Evolutionary conservation across 2,888 invertebrate genomes (phyloP).

Genomic region (Scotopteryx bipunctaria): DNA sequence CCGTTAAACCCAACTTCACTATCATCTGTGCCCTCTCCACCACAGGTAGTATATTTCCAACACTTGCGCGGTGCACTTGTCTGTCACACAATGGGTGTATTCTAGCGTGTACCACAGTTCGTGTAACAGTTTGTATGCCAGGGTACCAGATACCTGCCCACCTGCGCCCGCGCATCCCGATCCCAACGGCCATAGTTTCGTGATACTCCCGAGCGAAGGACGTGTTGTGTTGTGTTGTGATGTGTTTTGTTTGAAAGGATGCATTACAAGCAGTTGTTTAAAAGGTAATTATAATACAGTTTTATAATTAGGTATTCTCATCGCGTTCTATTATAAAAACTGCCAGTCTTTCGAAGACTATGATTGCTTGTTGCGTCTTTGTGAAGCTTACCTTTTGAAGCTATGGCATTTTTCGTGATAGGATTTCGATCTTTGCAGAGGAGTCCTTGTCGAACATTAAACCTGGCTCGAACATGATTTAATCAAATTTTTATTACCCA

Average conservation of each 20-base stretch:
- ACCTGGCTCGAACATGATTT: no score
- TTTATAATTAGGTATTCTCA: neutral
- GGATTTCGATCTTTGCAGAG: no score
- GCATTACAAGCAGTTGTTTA: constrained; percentile 78
- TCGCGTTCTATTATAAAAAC: no score
- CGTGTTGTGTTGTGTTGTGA: constrained; percentile 51
- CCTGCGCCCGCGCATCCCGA: constrained; percentile 36
- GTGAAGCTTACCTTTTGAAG: no score
- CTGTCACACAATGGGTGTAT: constrained; percentile 29
- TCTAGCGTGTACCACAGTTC: constrained; percentile 27
- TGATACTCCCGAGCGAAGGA: constrained; percentile 38
- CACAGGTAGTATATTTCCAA: constrained; percentile 50
- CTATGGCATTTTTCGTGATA: no score
- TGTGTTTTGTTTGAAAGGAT: constrained; percentile 59
- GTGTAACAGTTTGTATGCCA: constrained; percentile 28
- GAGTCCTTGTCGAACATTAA: no score
- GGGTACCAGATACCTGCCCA: constrained; percentile 26
- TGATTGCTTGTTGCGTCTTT: no score
- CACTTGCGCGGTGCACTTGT: constrained; percentile 57
- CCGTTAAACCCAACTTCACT: constrained; percentile 6
- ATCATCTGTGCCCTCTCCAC: constrained; percentile 14
- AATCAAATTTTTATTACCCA: no score
- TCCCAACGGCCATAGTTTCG: constrained; percentile 31
- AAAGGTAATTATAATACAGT: constrained; percentile 49
- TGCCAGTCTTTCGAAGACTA: no score